A percentile compares a stretch with the other conserved stretches of the same genome.
These are phyloP conservation scores for Gavialis gangeticus DNA, from an alignment of 2,113 vertebrate genomes.

Conservation along the genomic window DNA sequence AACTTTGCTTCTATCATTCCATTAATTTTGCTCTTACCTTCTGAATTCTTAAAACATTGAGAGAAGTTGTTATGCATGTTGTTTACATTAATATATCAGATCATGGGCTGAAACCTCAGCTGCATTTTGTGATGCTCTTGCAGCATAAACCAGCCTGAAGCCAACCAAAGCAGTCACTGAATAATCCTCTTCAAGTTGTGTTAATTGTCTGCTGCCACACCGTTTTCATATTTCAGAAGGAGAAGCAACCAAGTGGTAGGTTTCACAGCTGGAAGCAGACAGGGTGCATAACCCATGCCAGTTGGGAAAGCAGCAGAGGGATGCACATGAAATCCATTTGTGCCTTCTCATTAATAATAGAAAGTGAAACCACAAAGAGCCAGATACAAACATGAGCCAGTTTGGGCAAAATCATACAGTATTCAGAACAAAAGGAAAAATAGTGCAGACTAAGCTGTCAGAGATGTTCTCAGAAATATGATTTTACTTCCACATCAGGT, in stretches of 20 bases:
- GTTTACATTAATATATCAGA: neutral
- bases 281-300: neutral
- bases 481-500: neutral
- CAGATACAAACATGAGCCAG: neutral
- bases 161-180: neutral
- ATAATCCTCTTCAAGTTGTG: neutral
- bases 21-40: neutral
- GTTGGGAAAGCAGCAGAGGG: neutral
- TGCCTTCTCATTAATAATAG: neutral
- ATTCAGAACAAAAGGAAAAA: neutral
- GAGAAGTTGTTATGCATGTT: neutral
- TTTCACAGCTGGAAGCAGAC: neutral
- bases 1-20: neutral
- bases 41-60: neutral
- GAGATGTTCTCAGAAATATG: neutral
- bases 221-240: neutral
- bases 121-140: neutral
- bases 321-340: neutral
- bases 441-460: neutral
- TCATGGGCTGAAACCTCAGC: neutral
- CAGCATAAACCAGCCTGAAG: neutral
- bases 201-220: neutral
- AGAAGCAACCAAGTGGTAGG: neutral
- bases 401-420: neutral
- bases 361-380: neutral